Evolutionary conservation across 2,888 invertebrate species (phyloP).

Genomic region (Trissolcus japonicus): DNA sequence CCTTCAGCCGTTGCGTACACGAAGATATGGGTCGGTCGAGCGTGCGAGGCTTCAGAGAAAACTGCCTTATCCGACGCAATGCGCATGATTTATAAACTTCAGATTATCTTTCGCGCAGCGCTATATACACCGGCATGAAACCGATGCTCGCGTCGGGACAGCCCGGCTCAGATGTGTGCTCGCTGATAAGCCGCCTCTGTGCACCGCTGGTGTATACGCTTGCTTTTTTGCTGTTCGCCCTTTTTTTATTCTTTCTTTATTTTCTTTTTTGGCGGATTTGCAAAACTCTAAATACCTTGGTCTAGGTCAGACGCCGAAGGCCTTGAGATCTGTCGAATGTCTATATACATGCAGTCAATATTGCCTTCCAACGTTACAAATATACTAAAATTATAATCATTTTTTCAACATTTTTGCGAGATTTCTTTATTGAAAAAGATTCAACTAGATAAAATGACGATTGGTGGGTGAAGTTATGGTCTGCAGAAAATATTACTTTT

Average conservation of each 20-base stretch:
- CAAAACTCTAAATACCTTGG: constrained; percentile 42
- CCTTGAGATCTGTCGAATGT: neutral
- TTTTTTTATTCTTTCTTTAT: constrained; percentile 18
- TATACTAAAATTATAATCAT: no score
- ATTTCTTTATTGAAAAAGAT: no score
- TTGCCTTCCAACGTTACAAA: no score
- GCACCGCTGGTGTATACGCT: constrained; percentile 23
- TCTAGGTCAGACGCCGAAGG: constrained; percentile 43
- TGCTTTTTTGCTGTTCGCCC: neutral
- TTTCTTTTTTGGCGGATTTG: constrained; percentile 26
- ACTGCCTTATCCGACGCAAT: constrained; percentile 58
- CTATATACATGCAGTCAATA: neutral
- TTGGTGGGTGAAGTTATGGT: no score
- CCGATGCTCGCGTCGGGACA: constrained; percentile 40
- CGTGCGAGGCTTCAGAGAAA: constrained; percentile 46
- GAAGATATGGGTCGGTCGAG: constrained; percentile 48
- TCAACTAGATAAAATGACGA: no score
- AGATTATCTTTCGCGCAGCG: constrained; percentile 59
- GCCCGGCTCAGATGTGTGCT: constrained; percentile 37
- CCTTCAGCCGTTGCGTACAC: constrained; percentile 41
- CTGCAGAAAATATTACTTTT: no score
- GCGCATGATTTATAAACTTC: constrained; percentile 64
- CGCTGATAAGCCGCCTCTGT: constrained; percentile 44
- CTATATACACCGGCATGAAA: constrained; percentile 53
- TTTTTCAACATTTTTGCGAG: no score